A percentile compares a stretch with the other conserved stretches of the same genome.
Evolutionary conservation across 2,888 invertebrate species (phyloP).

Genomic region (Sphaeridia pumilis): DNA sequence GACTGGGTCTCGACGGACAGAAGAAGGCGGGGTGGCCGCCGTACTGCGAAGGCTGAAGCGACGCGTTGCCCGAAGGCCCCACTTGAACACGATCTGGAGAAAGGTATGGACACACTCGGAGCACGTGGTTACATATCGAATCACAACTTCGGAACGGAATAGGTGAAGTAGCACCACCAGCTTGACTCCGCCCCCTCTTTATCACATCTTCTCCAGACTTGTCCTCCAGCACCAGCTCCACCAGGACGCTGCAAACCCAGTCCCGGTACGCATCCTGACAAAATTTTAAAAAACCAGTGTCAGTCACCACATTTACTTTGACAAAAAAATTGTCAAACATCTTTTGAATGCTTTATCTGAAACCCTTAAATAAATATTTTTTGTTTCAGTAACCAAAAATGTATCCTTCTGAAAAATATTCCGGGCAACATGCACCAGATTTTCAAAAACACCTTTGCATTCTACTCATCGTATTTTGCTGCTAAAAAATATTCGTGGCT

Average conservation of each 20-base stretch:
- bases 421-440: too few relatives aligned
- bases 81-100: conserved; percentile 31
- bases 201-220: conserved; percentile 18
- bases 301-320: too few relatives aligned
- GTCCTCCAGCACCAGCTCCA: conserved; percentile 17
- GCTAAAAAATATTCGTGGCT: too few relatives aligned
- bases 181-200: conserved; percentile 19
- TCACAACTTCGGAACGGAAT: conserved; percentile 34
- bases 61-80: conserved; percentile 13
- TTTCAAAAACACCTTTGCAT: too few relatives aligned
- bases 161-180: conserved; percentile 1
- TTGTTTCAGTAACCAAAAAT: too few relatives aligned
- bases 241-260: conserved; percentile 31
- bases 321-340: too few relatives aligned
- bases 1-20: conserved; percentile 21
- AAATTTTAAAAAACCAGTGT: too few relatives aligned
- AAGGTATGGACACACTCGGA: conserved; percentile 35
- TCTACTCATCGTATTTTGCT: too few relatives aligned
- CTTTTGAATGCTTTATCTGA: too few relatives aligned
- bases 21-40: conserved; percentile 36
- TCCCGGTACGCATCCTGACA: conserved; percentile 33
- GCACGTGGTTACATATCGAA: conserved; percentile 35
- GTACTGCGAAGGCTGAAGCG: conserved; percentile 31
- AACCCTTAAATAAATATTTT: too few relatives aligned
- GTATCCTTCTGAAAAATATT: too few relatives aligned